phyloP scores from a whole-genome alignment of 2,888 invertebrate genomes.

The Ischnura elegans region DNA sequence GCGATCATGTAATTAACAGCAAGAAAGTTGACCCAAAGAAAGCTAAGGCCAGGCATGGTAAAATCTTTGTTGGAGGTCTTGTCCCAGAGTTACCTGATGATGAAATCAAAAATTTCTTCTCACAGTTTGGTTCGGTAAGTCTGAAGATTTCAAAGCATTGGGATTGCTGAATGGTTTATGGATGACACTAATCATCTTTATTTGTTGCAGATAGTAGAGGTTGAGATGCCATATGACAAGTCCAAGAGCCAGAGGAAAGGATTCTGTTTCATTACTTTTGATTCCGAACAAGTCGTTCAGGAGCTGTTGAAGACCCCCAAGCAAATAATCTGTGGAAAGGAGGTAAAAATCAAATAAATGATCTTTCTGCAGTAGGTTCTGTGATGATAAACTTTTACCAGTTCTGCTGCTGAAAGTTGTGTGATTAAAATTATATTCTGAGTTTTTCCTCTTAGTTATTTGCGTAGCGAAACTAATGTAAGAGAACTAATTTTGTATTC shows the following conservation, averaged over 20 bases:
- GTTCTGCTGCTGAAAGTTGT: constrained; percentile 77
- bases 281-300: constrained; percentile 95
- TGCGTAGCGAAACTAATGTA: not conserved
- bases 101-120: constrained; percentile 95
- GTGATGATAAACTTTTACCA: constrained; percentile 72
- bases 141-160: not conserved
- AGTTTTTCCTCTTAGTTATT: constrained; percentile 40
- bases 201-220: constrained; percentile 90
- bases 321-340: constrained; percentile 95
- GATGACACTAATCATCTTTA: constrained; percentile 53
- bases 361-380: not conserved
- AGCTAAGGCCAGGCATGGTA: constrained; percentile 96
- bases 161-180: not conserved
- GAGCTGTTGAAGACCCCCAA: constrained; percentile 95
- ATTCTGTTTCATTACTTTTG: constrained; percentile 98
- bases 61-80: constrained; percentile 97
- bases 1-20: constrained; percentile 95
- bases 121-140: constrained; percentile 94
- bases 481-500: constrained; percentile 53
- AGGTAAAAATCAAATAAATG: constrained; percentile 81
- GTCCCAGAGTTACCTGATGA: constrained; percentile 95
- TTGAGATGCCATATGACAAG: constrained; percentile 98
- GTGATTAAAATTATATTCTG: constrained; percentile 74
- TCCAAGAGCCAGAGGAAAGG: constrained; percentile 97
- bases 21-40: constrained; percentile 98